A percentile compares a stretch with the other conserved stretches of the same genome.
phyloP scores from a whole-genome alignment of 1,140 invertebrate species.

The Campoletis sonorensis region DNA sequence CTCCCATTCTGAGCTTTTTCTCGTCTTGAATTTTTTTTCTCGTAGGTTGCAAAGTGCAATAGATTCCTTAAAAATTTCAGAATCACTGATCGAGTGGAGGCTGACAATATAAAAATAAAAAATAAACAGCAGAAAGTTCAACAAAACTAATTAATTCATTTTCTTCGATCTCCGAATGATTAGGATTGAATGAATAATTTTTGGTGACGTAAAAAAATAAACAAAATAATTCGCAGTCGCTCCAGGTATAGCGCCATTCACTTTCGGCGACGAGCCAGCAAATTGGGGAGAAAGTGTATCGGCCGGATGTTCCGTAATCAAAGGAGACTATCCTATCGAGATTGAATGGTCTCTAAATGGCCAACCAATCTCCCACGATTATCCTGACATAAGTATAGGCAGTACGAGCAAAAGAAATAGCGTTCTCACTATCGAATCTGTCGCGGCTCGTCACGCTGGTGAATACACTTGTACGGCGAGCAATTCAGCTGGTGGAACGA shows the following conservation, averaged over 20 bases:
- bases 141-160: no score
- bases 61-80: no score
- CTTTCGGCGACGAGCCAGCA: constrained; percentile 76
- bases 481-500: constrained; percentile 83
- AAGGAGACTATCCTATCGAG: constrained; percentile 78
- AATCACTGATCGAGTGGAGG: no score
- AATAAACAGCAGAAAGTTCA: no score
- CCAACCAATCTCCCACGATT: constrained; percentile 49
- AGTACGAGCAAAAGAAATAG: constrained; percentile 75
- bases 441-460: constrained; percentile 80
- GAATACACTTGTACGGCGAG: constrained; percentile 81
- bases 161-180: no score
- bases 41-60: no score
- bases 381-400: constrained; percentile 65
- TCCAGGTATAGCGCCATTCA: constrained; percentile 75
- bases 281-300: constrained; percentile 81
- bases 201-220: no score
- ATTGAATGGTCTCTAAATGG: constrained; percentile 75
- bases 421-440: constrained; percentile 78
- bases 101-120: no score
- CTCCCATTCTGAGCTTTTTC: no score
- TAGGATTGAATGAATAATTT: no score
- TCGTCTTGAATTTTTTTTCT: no score
- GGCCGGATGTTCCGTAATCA: constrained; percentile 77
- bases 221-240: constrained; percentile 57